Evolutionary conservation across 2,113 vertebrate species (phyloP).

Genomic region (Danionella cerebrum): DNA sequence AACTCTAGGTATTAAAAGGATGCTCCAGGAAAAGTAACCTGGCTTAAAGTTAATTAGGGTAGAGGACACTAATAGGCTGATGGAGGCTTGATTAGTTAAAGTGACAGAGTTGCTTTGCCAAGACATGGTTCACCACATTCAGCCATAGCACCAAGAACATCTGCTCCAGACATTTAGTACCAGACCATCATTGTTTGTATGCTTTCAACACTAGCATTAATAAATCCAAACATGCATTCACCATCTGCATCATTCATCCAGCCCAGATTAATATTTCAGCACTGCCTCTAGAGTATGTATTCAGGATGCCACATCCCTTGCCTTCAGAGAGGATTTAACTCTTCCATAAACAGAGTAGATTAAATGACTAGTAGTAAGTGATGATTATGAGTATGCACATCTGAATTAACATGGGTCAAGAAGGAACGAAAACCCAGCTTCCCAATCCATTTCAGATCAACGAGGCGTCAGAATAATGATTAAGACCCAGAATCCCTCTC

Average conservation of each 20-base stretch:
- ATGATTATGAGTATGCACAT: background rate
- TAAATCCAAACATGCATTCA: slow-evolving; percentile 22
- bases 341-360: background rate
- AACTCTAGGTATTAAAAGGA: background rate
- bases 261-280: slow-evolving; percentile 56
- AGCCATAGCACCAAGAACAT: background rate
- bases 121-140: no score
- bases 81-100: background rate
- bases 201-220: background rate
- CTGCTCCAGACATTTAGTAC: background rate
- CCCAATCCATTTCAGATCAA: background rate
- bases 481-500: slow-evolving; percentile 4
- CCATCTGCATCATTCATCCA: slow-evolving; percentile 53
- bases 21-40: background rate
- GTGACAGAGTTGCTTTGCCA: background rate
- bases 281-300: slow-evolving; percentile 40
- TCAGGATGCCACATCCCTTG: slow-evolving; percentile 38
- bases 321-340: background rate
- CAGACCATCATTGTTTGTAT: background rate
- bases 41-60: background rate
- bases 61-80: background rate
- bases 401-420: background rate
- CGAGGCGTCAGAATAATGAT: background rate
- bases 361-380: background rate
- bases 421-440: background rate